These are phyloP conservation scores for Willisornis vidua DNA, from an alignment of 2,113 vertebrate species.

Conservation along the genomic window DNA sequence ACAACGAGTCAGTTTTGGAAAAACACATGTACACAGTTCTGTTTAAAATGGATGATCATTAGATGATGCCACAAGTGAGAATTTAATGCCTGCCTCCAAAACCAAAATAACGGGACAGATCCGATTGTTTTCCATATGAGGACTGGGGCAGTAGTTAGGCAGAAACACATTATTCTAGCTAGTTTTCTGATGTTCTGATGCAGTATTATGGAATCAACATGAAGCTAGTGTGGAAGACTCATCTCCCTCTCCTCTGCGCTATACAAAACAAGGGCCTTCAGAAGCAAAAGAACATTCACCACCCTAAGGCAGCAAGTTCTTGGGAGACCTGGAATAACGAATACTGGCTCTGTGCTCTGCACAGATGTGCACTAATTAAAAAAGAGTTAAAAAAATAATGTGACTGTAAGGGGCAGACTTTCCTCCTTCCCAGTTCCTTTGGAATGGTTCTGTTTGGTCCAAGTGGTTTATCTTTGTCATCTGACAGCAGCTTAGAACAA, in stretches of 20 bases:
- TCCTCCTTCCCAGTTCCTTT: constrained; percentile 20
- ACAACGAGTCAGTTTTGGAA: neutral
- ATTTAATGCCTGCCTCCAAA: neutral
- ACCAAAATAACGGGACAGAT: neutral
- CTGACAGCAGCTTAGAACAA: constrained; percentile 28
- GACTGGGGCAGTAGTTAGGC: neutral
- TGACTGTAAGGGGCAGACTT: neutral
- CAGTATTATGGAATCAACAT: neutral
- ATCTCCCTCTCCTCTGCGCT: neutral
- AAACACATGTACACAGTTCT: neutral
- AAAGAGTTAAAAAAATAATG: neutral
- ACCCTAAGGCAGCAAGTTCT: neutral
- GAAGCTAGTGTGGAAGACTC: neutral
- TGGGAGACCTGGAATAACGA: neutral
- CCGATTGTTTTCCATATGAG: neutral
- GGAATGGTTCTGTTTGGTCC: constrained; percentile 46
- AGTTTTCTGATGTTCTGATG: neutral
- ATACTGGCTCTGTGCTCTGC: neutral
- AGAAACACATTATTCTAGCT: neutral
- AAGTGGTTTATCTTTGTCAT: constrained; percentile 28
- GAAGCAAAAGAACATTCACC: neutral
- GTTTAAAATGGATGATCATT: neutral
- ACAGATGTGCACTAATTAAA: constrained; percentile 2
- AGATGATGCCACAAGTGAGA: neutral
- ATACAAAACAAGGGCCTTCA: neutral